Conservation (phyloP, 2,113 vertebrate genomes). For the Erpornis zantholeuca region DNA sequence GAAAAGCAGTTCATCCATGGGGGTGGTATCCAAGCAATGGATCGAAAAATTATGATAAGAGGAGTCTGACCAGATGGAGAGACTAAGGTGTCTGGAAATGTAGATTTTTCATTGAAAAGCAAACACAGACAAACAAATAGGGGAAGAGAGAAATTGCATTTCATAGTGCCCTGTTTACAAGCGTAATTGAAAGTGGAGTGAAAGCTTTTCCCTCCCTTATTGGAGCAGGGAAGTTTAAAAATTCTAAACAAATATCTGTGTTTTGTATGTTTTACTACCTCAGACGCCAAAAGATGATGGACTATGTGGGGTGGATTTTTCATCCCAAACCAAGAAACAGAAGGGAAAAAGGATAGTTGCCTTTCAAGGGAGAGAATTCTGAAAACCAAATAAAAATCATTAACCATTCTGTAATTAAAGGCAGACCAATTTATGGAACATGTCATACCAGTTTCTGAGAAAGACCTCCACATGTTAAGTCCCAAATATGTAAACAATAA, state of each 20-base stretch:
- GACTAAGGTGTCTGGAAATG: neutral
- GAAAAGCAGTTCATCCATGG: neutral
- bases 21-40: neutral
- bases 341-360: neutral
- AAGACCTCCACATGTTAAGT: neutral
- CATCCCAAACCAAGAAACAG: neutral
- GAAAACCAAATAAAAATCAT: neutral
- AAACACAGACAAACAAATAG: neutral
- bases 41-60: neutral
- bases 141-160: accelerated
- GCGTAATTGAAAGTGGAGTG: neutral
- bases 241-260: neutral
- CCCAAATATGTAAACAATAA: neutral
- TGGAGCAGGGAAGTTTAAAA: neutral
- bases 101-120: neutral
- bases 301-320: neutral
- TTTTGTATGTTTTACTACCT: neutral
- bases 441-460: neutral
- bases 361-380: neutral
- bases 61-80: neutral
- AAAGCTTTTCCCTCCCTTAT: neutral
- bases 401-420: neutral
- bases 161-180: neutral
- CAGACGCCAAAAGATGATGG: neutral
- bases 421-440: neutral